Conservation (phyloP, 2,797 vertebrate species). For the Falco columbarius region DNA sequence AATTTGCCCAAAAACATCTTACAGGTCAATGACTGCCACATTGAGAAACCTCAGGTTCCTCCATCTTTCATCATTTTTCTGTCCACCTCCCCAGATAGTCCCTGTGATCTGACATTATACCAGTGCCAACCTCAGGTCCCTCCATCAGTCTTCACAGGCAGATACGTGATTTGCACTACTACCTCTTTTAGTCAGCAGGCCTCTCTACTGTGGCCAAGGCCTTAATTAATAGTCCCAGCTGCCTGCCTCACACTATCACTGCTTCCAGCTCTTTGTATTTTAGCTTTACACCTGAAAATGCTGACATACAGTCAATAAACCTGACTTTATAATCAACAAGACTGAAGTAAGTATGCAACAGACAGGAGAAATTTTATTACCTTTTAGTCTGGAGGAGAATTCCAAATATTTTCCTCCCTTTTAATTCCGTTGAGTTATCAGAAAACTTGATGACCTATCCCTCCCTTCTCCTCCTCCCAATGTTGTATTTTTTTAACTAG, state of each 20-base stretch:
- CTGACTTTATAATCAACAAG: not conserved
- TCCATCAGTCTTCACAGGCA: not conserved
- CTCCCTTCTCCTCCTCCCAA: not conserved
- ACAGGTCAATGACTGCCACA: not conserved
- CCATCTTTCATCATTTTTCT: not conserved
- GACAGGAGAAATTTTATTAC: not conserved
- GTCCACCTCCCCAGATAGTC: not conserved
- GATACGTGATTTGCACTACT: not conserved
- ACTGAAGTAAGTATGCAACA: not conserved
- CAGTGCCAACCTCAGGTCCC: not conserved
- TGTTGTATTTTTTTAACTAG: not conserved
- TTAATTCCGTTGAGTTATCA: not conserved
- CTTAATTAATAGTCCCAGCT: not conserved
- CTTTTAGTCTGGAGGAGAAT: not conserved
- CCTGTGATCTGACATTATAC: not conserved
- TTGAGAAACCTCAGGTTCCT: not conserved
- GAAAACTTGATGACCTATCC: not conserved
- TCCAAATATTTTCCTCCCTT: not conserved
- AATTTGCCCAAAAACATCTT: not conserved
- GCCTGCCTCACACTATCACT: not conserved
- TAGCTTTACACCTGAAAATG: not conserved
- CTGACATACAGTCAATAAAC: not conserved
- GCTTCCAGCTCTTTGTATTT: not conserved
- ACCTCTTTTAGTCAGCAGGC: not conserved
- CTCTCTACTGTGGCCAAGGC: not conserved